Evolutionary conservation across 2,113 vertebrate species (phyloP), one percentile per base, ranked within the genome.

Genomic region (Australoheros scitulus): DNA sequence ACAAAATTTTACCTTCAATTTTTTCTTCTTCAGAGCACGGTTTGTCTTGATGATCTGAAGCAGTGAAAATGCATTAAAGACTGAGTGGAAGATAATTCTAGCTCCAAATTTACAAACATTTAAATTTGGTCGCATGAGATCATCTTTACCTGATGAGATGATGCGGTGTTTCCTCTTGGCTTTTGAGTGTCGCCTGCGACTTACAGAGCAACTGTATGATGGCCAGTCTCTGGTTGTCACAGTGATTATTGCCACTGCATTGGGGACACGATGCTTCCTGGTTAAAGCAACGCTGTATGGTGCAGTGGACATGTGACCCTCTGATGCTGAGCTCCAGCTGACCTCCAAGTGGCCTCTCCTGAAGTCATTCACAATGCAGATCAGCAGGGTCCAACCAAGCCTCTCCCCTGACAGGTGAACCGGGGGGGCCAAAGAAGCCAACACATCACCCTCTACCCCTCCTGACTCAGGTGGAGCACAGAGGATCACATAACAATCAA

Each of bases 281-380:
- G 61, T 87, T n/a, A 86, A 74, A 29, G 86, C 38, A 3, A 93
- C 1, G n/a, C 79, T 93, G 83, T 89, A 82, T 3, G 85, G 56
- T 3, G 58, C 52, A 8, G 36, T 76, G 10, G 72, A 22, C 18
- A 58, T 6, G 52, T 56, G 43, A 43, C 60, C 83, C 20, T 90
- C 77, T 24, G 89, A 92, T 7, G 85, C 74, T n/a, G 92, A 94
- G 61, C 84, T 92, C 96, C 95, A 96, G 56, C 76, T 90, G 56
- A 96, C 90, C 79, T 94, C 91, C 50, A 95, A 84, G 61, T 87
- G 90, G 1, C 92, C 94, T 77, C 88, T 92, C 58, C 86, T 84
- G 55, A 95, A 83, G 83, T 96, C 93, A 57, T 90, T 92, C 64
- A 96, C 91, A 87, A 96, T 77, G 80, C 96, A 96, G 36, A 96